Evolutionary conservation across 2,113 vertebrate genomes (phyloP).

Genomic region (Microtus oregoni): DNA sequence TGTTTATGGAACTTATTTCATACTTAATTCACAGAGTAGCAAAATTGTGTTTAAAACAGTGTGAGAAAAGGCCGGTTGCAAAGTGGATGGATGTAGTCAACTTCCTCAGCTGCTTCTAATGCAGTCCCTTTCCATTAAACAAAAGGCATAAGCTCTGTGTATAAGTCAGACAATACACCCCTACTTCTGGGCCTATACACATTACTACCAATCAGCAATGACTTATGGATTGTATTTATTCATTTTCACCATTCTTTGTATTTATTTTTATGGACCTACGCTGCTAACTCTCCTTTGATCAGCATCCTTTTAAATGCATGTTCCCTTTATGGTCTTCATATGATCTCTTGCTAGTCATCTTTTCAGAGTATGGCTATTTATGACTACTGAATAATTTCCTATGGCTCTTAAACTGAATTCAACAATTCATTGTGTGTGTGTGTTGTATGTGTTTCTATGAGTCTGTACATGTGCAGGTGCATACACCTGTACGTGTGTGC

Average conservation of each 20-base stretch:
- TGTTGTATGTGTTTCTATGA: no score
- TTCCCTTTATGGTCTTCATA: background rate
- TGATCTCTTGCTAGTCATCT: background rate
- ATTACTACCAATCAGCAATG: background rate
- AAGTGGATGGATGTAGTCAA: background rate
- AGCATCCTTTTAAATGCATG: background rate
- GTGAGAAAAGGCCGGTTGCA: background rate
- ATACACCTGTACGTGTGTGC: background rate
- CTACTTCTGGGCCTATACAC: background rate
- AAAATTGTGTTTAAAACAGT: background rate
- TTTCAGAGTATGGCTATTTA: background rate
- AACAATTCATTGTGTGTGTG: background rate
- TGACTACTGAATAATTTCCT: background rate
- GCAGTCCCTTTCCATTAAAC: background rate
- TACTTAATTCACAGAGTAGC: background rate
- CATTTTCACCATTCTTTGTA: background rate
- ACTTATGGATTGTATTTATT: background rate
- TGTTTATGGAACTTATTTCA: conserved; percentile 3
- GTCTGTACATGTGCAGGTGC: background rate
- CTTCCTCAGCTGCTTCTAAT: background rate
- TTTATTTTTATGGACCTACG: background rate
- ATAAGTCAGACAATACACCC: background rate
- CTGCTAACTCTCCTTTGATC: background rate
- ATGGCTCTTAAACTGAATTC: background rate
- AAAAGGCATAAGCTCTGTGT: background rate